These are phyloP conservation scores for Engraulis encrasicolus DNA, from an alignment of 2,113 vertebrate genomes.

Conservation along the genomic window DNA sequence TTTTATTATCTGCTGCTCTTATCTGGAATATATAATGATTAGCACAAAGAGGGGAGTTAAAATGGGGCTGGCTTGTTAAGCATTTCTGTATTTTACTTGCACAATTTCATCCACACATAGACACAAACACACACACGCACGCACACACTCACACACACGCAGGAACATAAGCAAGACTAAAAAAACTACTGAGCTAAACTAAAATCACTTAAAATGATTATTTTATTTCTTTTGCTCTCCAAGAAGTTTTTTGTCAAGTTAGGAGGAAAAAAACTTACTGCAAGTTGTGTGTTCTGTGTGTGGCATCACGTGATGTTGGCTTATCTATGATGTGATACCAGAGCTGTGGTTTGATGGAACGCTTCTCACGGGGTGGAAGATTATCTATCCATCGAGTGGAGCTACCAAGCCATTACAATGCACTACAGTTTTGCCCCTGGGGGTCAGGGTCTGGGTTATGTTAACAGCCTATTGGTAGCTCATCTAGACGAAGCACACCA, in stretches of 20 bases:
- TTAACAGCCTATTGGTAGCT: too few relatives aligned
- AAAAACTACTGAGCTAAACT: constrained; percentile 47
- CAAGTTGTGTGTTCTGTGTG: constrained; percentile 56
- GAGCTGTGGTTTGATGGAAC: constrained; percentile 69
- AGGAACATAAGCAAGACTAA: too few relatives aligned
- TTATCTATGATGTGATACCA: constrained; percentile 72
- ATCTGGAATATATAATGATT: constrained; percentile 61
- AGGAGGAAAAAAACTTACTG: background rate
- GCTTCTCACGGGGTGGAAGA: constrained; percentile 67
- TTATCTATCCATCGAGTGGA: constrained; percentile 65
- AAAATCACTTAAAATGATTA: constrained; percentile 74
- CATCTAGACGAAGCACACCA: too few relatives aligned
- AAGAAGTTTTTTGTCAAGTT: constrained; percentile 36
- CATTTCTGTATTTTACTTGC: constrained; percentile 75
- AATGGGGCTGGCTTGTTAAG: constrained; percentile 70
- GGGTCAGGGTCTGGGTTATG: too few relatives aligned
- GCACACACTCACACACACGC: constrained; percentile 32
- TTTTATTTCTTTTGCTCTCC: constrained; percentile 52
- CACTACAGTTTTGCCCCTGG: too few relatives aligned
- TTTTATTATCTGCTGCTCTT: constrained; percentile 70
- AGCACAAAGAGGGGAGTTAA: background rate
- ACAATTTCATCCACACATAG: constrained; percentile 60
- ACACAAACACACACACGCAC: constrained; percentile 46
- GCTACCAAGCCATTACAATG: too few relatives aligned
- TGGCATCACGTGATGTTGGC: constrained; percentile 70